These are phyloP conservation scores for Synergus japonicus DNA, from an alignment of 2,888 invertebrate genomes.

Conservation along the genomic window DNA sequence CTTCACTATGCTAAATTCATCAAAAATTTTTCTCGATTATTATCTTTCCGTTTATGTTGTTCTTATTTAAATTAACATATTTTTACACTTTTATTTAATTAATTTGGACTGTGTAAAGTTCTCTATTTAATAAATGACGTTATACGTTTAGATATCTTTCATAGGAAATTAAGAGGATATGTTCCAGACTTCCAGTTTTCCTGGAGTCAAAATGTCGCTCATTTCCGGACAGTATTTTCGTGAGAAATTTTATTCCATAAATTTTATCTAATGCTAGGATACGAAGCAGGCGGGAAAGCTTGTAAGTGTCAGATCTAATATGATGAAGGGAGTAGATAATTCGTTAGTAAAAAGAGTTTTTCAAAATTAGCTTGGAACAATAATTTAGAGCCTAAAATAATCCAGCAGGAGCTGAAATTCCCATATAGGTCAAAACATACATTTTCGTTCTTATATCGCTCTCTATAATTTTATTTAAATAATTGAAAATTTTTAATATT, in stretches of 20 bases:
- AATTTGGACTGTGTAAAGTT: no score
- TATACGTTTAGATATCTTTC: not conserved
- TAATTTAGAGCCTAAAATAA: not conserved
- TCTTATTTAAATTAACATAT: no score
- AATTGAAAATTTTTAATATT: not conserved
- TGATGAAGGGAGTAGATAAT: not conserved
- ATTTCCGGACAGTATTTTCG: not conserved
- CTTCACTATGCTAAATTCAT: no score
- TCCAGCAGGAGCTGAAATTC: not conserved
- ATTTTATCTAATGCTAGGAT: not conserved
- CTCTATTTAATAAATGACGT: no score
- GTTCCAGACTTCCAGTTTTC: no score
- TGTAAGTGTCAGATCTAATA: not conserved
- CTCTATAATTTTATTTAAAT: not conserved
- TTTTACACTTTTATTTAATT: no score
- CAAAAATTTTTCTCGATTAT: not conserved
- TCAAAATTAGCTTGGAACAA: not conserved
- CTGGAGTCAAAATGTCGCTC: not conserved
- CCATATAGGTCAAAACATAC: no score
- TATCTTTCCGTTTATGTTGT: not conserved
- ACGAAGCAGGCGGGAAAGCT: not conserved
- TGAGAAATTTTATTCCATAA: not conserved
- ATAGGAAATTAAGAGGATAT: not conserved
- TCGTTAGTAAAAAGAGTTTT: not conserved
- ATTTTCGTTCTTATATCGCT: not conserved